Evolutionary conservation across 2,797 vertebrate species (phyloP), one percentile per base, ranked within the genome.

Genomic region (Sciurus carolinensis): DNA sequence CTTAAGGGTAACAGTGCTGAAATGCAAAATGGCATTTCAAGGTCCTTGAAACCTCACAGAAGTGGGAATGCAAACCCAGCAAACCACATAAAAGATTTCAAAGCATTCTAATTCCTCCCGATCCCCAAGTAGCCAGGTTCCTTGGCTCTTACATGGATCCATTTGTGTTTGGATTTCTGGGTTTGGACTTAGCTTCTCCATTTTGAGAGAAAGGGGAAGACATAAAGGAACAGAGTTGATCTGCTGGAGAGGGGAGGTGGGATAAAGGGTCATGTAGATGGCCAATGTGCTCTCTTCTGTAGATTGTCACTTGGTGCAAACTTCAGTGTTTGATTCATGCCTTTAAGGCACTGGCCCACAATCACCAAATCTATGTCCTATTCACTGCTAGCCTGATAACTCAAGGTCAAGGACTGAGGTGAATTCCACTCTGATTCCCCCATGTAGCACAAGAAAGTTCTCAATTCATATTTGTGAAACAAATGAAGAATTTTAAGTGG

Each of bases 401-500:
- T 54, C 39, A 76, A 91, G 44, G 33, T n/a, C 15, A 87, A 52
- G 12, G 14, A 26, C 9, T 77, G 59, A 69, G 30, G 13, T 18
- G 18, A 82, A 57, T 47, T 84, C 30, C 66, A 4, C 50, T 94
- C 79, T 77, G 36, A 64, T 44, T 28, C 5, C 2, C 15, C 28
- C 39, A 28, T 71, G 14, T 79, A 76, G n/a, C 33, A 64, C 14
- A 79, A 80, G 33, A 52, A 44, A 71, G 15, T 47, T 83, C 42
- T 95, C 24, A 36, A 24, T 71, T 88, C 26, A 5, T 22, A 72
- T 91, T 22, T 95, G 59, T 50, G 73, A 57, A 54, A 89, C 28
- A 17, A 30, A 66, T 20, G 28, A 18, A 57, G 91, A 36, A 13
- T 92, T 95, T 95, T 69, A 92, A 83, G 67, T 87, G 81, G 52